Base-by-base conservation (phyloP, 2,888 invertebrate genomes). In the Lysandra bellargus region DNA sequence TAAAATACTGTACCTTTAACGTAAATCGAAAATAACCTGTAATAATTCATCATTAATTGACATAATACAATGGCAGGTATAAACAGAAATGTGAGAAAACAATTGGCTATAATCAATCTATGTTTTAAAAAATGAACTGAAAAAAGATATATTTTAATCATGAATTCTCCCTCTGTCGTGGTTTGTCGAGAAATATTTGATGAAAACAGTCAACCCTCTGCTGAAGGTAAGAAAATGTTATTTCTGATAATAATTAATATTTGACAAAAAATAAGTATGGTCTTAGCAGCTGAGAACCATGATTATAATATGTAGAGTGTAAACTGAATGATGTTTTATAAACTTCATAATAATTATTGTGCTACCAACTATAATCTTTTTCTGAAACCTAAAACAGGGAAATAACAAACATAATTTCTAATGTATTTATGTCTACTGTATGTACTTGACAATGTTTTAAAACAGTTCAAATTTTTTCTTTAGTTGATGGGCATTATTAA, bases 111-210 rank as follows among this genome's bases (percentile, higher is more conserved):
- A 78, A 23, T 75, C 37, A 78, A 75, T 40, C 75, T 69, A 57
- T 84, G 78, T 84, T 84, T 83, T 17, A 17, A 57, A 83, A 83
- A 85, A 85, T 85, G 83, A 89, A 86, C 85, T 88, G 23, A 89
- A 84, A 88, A 82, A 88, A 87, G 88, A 83, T 86, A 49, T 44
- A 12, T 1, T 80, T 82, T 23, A 80, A 87, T 78, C 78, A 94
- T 94, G 94, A 90, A 89, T 88, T 93, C 93, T 79, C 88, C 94
- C 80, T 90, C 95, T 83, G 94, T 95, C 82, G 94, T 97, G 84
- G 96, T 97, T 86, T 97, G 97, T 91, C 96, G 97, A 91, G 98
- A 98, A 95, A 96, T 98, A 83, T 98, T 98, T 90, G 97, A 98
- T 91, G 98, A 97, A 92, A 96, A 96, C 86, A 97, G 97, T 88